A percentile compares a stretch with the other conserved stretches of the same genome.
These are phyloP conservation scores for Platycnemis pennipes DNA, from an alignment of 2,888 invertebrate genomes.

Conservation along the genomic window DNA sequence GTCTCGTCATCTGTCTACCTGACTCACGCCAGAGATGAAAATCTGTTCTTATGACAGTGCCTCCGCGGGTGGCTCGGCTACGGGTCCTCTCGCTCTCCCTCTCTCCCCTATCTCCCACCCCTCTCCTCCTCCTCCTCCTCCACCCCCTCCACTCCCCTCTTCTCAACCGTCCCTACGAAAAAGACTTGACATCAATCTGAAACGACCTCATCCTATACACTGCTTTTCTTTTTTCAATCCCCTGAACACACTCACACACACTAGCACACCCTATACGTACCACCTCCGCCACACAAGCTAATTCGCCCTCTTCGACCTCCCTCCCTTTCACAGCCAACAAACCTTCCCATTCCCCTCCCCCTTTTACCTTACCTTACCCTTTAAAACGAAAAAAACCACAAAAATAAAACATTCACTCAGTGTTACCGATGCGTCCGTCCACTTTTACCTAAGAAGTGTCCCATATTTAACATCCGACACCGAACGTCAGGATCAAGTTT, in stretches of 20 bases:
- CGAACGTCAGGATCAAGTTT: too few species aligned
- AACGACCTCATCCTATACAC: constrained; percentile 76
- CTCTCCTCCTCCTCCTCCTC: background rate
- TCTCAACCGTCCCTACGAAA: constrained; percentile 17
- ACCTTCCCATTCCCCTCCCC: background rate
- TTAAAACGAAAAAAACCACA: too few species aligned
- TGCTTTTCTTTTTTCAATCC: constrained; percentile 61
- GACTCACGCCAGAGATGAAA: constrained; percentile 68
- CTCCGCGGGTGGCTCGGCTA: constrained; percentile 62
- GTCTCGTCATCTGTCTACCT: constrained; percentile 66
- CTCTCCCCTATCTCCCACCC: background rate
- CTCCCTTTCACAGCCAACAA: background rate
- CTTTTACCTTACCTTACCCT: too few species aligned
- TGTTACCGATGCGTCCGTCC: too few species aligned
- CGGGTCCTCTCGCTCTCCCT: background rate
- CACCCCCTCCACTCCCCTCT: background rate
- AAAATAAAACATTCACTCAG: too few species aligned
- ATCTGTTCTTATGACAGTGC: constrained; percentile 67
- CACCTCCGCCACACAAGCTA: constrained; percentile 70
- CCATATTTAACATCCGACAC: too few species aligned
- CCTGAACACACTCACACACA: too few species aligned
- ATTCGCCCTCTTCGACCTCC: background rate
- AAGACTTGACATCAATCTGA: constrained; percentile 77
- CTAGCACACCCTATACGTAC: too few species aligned
- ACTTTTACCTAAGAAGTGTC: too few species aligned